Evolutionary conservation across 2,888 invertebrate species (phyloP).

Genomic region (Clivina fossor): DNA sequence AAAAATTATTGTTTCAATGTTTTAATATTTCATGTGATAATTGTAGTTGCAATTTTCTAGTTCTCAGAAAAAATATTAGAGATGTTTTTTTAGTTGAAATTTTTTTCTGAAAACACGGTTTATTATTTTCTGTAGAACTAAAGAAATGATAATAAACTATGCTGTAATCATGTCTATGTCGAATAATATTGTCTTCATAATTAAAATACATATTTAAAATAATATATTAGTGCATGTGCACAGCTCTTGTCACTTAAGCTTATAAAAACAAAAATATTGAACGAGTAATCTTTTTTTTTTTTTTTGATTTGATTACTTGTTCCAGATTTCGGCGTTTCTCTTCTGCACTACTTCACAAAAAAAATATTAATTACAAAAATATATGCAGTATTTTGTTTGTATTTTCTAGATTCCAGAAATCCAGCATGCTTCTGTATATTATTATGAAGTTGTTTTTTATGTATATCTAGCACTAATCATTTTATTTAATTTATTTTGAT

Average conservation of each 20-base stretch:
- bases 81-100: too few relatives aligned
- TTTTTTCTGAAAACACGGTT: slow-evolving; percentile 21
- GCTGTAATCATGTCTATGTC: too few relatives aligned
- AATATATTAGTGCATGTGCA: slow-evolving; percentile 7
- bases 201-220: background rate
- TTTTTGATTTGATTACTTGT: slow-evolving; percentile 43
- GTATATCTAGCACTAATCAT: slow-evolving; percentile 24
- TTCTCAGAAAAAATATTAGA: too few relatives aligned
- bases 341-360: slow-evolving; percentile 26
- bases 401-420: slow-evolving; percentile 29
- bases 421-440: slow-evolving; percentile 28
- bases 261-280: too few relatives aligned
- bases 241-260: slow-evolving; percentile 10
- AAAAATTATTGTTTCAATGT: too few relatives aligned
- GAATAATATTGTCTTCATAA: background rate
- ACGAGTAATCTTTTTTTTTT: slow-evolving; percentile 44
- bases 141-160: too few relatives aligned
- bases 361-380: background rate
- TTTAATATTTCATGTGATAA: too few relatives aligned
- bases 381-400: slow-evolving; percentile 11
- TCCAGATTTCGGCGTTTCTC: slow-evolving; percentile 40
- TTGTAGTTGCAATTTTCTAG: too few relatives aligned
- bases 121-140: slow-evolving; percentile 26
- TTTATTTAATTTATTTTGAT: slow-evolving; percentile 23
- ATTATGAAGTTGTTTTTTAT: too few relatives aligned